Conservation (phyloP, 2,888 invertebrate species). For the Petrophora chlorosata region DNA sequence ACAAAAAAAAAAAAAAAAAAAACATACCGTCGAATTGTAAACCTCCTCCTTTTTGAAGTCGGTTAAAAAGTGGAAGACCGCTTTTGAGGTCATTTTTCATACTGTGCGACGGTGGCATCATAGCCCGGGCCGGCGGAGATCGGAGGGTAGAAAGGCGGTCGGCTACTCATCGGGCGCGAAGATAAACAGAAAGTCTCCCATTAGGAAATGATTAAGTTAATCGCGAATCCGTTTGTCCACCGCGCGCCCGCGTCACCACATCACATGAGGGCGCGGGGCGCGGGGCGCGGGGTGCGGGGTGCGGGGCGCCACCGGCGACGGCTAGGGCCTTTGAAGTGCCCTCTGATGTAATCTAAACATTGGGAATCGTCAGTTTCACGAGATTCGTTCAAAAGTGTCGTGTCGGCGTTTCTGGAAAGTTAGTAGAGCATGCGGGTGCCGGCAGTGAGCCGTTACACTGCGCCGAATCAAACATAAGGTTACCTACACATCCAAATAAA, state of each 20-base stretch:
- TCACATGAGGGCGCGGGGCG: background rate
- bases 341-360: background rate
- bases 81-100: too few relatives aligned
- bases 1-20: too few relatives aligned
- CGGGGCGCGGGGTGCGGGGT: background rate
- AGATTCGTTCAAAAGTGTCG: background rate
- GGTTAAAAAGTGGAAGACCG: too few relatives aligned
- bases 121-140: too few relatives aligned
- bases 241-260: too few relatives aligned
- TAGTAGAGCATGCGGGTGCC: background rate
- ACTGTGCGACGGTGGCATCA: too few relatives aligned
- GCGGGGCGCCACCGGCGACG: background rate
- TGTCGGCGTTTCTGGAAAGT: background rate
- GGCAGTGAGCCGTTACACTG: too few relatives aligned
- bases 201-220: conserved; percentile 14
- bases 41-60: too few relatives aligned
- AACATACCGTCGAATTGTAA: too few relatives aligned
- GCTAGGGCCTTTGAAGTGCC: background rate
- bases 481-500: too few relatives aligned
- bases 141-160: too few relatives aligned
- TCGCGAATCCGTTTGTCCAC: background rate
- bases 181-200: conserved; percentile 3
- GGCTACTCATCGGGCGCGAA: background rate
- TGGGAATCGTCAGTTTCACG: background rate
- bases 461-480: too few relatives aligned